Evolutionary conservation across 2,113 vertebrate species (phyloP), one percentile per base, ranked within the genome.

Genomic region (Myrmecophaga tridactyla): DNA sequence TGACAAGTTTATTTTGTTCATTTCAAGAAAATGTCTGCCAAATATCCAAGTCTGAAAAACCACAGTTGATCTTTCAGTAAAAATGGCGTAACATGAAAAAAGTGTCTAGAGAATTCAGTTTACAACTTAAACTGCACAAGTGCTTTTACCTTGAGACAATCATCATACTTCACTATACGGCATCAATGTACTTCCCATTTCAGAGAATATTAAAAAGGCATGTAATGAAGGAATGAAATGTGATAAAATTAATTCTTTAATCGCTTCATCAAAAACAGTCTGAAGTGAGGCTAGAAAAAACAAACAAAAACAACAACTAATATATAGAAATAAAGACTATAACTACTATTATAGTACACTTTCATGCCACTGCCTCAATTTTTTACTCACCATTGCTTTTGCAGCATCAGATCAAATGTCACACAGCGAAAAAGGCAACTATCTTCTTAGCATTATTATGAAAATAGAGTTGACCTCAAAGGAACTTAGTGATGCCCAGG

Each of bases 221-320:
- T 41, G 27, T 70, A 86, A 6, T 53, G 23, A 87, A 76, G n/a
- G n/a, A n/a, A n/a, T 96, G 56, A 60, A 34, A 84, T 65, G 73
- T 96, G 91, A 36, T 89, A 86, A 89, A 46, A 92, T 75, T 92
- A 89, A 70, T 80, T 82, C 23, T 84, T 90, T 89, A 92, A 92
- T n/a, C 93, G 36, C 43, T 80, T 72, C 39, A 86, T 78, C 34
- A 81, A 90, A 48, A 94, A 84, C 20, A 92, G 81, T 90, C 70
- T 69, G 48, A 86, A 81, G 34, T 85, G 51, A 92, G 85, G 91
- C 31, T 29, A 89, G 39, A 21, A 67, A 67, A 67, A n/a, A 17
- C 25, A 25, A 27, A 27, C 39, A 43, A 73, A 13, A 7, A 43
- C 34, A 56, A 56, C 18, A 20, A 18, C 21, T 53, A 36, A 29